phyloP scores from a whole-genome alignment of 2,888 invertebrate species.

The Smittia sp. region DNA sequence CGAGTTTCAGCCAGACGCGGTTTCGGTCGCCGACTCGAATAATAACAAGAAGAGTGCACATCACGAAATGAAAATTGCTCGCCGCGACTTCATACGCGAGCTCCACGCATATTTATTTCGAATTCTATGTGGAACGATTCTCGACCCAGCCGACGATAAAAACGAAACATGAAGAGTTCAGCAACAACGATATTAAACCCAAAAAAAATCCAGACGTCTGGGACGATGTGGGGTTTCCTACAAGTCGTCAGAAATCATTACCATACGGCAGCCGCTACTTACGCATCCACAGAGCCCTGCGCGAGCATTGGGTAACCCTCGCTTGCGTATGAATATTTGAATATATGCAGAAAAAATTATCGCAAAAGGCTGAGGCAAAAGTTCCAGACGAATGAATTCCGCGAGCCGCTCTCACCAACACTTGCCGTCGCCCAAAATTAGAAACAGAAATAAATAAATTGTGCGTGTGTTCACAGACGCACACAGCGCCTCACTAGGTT shows the following conservation, averaged over 20 bases:
- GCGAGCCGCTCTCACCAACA: neutral
- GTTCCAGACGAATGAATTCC: neutral
- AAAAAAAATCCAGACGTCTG: constrained; percentile 36
- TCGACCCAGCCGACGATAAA: neutral
- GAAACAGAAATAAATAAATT: neutral
- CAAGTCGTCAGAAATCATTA: constrained; percentile 13
- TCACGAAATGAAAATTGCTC: neutral
- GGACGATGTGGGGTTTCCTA: constrained; percentile 30
- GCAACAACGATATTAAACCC: neutral
- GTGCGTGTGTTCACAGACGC: neutral
- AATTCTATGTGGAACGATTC: neutral
- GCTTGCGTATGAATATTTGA: constrained; percentile 18
- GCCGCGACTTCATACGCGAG: neutral
- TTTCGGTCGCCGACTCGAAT: neutral
- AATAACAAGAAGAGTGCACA: neutral
- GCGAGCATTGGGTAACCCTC: constrained; percentile 19
- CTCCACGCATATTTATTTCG: neutral
- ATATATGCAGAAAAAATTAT: neutral
- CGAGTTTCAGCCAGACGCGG: neutral
- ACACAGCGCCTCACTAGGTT: constrained; percentile 3
- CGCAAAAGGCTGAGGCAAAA: neutral
- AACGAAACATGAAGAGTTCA: neutral
- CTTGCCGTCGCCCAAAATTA: neutral
- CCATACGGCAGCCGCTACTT: constrained; percentile 11
- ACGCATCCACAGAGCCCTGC: constrained; percentile 7